Base-by-base conservation (phyloP, 2,888 invertebrate genomes). In the Ennomos fuscantarius region DNA sequence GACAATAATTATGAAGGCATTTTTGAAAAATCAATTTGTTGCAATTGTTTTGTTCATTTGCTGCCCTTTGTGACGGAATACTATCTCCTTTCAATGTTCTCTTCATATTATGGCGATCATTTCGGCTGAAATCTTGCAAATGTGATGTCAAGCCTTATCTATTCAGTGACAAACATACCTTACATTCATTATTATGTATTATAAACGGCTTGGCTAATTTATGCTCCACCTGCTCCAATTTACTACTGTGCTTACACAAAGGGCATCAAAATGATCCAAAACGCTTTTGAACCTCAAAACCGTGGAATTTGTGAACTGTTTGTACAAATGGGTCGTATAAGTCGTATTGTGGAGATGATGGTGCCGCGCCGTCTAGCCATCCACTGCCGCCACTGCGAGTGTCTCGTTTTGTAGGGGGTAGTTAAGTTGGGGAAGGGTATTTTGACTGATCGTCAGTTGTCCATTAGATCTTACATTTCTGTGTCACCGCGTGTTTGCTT, bases 341-440 rank as follows among this genome's bases (percentile, higher is more conserved):
- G 9, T 24, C 11, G 68, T 76, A 72, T 76, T 72, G 70, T 52
- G 63, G 66, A 69, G 74, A 76, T 76, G 62, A 24, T 24, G 86
- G 85, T 78, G 86, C 83, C 88, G 76, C 73, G 78, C 79, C 74
- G 89, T 89, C 89, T 88, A 78, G 85, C 79, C 86, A 74, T 76
- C 78, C 76, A 75, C 66, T 63, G 39, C 36, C 45, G 24, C n/a
- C 33, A 40, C 33, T 36, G 42, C 9, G 35, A 41, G 51, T 75
- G 72, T 73, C 74, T 76, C 73, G 66, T 60, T 63, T 54, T 62
- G 64, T 63, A 62, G 66, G 65, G 63, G 62, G 64, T 49, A 62
- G 54, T 61, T 59, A 58, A 57, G 6, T 51, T 37, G 9, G 35
- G 47, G 53, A 24, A 60, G 63, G 60, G 60, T 63, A 62, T 56